Evolutionary conservation across 2,888 invertebrate genomes (phyloP).

Genomic region (Agelastica alni): DNA sequence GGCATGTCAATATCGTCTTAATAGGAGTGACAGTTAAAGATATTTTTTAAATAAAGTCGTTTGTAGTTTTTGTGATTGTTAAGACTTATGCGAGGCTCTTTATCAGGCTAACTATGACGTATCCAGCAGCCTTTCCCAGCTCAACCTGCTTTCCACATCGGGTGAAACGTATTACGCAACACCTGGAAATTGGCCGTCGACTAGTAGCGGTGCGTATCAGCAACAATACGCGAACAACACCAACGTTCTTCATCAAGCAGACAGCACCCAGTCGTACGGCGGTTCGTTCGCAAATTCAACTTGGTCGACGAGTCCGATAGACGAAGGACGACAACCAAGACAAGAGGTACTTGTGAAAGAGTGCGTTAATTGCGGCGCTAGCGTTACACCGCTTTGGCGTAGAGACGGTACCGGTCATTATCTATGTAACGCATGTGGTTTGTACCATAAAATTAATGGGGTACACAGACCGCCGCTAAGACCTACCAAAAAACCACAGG

Average conservation of each 20-base stretch:
- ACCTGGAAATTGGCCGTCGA: constrained; percentile 23
- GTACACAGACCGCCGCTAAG: constrained; percentile 78
- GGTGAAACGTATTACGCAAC: constrained; percentile 49
- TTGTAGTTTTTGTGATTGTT: too few species aligned
- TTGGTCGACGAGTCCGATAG: constrained; percentile 29
- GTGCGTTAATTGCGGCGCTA: constrained; percentile 70
- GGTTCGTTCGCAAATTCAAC: constrained; percentile 24
- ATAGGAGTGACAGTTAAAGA: too few species aligned
- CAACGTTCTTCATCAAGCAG: constrained; percentile 34
- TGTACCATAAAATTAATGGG: constrained; percentile 66
- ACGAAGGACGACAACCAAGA: constrained; percentile 31
- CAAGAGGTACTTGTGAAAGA: constrained; percentile 68
- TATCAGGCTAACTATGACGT: constrained; percentile 34
- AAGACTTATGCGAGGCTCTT: too few species aligned
- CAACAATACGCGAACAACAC: constrained; percentile 21
- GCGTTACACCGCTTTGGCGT: constrained; percentile 80
- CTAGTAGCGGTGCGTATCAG: constrained; percentile 21
- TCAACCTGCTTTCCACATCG: constrained; percentile 62
- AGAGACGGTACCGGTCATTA: constrained; percentile 86
- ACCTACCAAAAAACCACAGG: constrained; percentile 67
- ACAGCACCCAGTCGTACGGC: constrained; percentile 32
- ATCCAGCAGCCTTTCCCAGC: constrained; percentile 58
- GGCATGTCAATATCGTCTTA: too few species aligned
- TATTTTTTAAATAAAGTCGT: too few species aligned
- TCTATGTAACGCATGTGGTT: constrained; percentile 82